phyloP scores from a whole-genome alignment of 2,888 invertebrate species.

The Embidobia sp. region DNA sequence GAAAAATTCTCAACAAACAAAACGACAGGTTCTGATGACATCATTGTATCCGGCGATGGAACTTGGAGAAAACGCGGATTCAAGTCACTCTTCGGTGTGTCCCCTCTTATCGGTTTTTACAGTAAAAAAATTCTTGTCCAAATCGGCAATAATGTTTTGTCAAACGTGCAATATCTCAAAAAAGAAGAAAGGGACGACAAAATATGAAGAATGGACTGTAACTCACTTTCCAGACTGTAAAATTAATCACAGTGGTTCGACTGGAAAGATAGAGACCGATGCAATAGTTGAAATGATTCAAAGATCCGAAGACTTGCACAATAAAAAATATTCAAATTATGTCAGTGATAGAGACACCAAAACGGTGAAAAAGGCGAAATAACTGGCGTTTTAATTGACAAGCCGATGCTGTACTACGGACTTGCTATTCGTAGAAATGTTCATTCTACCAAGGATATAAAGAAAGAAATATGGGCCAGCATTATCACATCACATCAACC shows the following conservation, averaged over 20 bases:
- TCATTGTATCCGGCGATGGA: slow-evolving; percentile 11
- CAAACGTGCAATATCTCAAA: slow-evolving; percentile 1
- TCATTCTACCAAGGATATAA: slow-evolving; percentile 23
- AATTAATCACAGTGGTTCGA: slow-evolving; percentile 2
- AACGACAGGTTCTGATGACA: slow-evolving; percentile 1
- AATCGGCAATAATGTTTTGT: neutral
- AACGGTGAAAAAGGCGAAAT: slow-evolving; percentile 23
- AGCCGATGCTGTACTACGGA: slow-evolving; percentile 23
- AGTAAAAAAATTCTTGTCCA: slow-evolving; percentile 4
- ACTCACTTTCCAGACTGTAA: neutral
- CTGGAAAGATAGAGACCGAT: slow-evolving; percentile 8
- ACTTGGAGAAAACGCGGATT: slow-evolving; percentile 15
- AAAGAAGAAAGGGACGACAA: slow-evolving; percentile 2
- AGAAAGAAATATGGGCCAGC: too few relatives aligned
- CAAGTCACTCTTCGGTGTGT: neutral
- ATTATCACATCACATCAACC: slow-evolving; percentile 5
- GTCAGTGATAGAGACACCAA: slow-evolving; percentile 2
- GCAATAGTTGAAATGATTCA: neutral
- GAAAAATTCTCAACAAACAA: slow-evolving; percentile 14
- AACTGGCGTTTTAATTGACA: slow-evolving; percentile 33
- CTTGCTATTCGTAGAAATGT: slow-evolving; percentile 37
- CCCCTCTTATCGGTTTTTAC: slow-evolving; percentile 1
- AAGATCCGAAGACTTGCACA: slow-evolving; percentile 4
- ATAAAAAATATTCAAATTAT: slow-evolving; percentile 6
- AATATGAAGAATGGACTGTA: slow-evolving; percentile 1